Percentiles rank a stretch among this genome's conserved stretches.
Conservation (phyloP, 1,140 invertebrate species). For the Pogonomyrmex californicus region DNA sequence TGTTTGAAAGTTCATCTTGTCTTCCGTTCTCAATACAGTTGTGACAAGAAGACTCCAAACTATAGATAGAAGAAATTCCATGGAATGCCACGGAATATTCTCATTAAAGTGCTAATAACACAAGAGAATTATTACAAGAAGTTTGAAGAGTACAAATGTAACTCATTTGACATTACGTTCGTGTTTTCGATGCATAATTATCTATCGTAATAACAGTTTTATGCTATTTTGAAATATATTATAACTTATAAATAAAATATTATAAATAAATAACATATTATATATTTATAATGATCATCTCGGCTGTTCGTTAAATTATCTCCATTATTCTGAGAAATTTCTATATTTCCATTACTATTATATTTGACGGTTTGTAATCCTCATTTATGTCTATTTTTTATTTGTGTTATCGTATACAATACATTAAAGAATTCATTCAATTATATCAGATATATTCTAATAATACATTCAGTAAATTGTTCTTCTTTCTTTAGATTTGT, state of each 20-base stretch:
- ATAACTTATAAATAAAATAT: neutral
- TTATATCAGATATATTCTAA: neutral
- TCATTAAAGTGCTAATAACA: conserved; percentile 18
- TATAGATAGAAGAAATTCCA: neutral
- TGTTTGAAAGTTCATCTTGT: neutral
- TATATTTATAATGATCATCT: conserved; percentile 1
- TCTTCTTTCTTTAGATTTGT: neutral
- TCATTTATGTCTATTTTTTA: neutral
- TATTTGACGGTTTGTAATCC: neutral
- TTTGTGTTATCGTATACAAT: neutral
- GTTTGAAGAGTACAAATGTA: neutral
- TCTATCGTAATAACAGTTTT: neutral
- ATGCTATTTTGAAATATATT: neutral
- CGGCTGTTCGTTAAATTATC: neutral
- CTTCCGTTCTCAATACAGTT: neutral
- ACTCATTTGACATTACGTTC: neutral
- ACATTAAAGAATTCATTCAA: neutral
- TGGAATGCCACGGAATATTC: neutral
- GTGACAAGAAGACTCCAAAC: neutral
- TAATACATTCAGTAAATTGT: neutral
- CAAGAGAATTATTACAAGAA: neutral
- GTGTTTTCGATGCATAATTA: neutral
- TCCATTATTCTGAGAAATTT: neutral
- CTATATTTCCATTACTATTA: conserved; percentile 6
- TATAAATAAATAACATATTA: neutral